phyloP scores from a whole-genome alignment of 23 tunicate species.

The Styela plicata region DNA sequence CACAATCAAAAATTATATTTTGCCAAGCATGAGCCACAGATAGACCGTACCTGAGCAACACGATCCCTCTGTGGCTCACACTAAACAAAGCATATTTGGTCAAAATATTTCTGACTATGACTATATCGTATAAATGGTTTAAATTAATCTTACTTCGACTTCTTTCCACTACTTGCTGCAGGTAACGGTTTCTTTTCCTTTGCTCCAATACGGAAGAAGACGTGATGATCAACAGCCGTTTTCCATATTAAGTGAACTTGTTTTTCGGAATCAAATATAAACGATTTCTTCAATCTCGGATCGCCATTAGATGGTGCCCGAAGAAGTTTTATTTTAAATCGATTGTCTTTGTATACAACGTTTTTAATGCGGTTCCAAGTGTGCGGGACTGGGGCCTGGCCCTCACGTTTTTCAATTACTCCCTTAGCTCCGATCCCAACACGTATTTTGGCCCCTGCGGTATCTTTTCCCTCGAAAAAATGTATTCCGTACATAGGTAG shows the following conservation, averaged over 20 bases:
- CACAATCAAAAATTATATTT: too few relatives aligned
- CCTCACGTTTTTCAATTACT: conserved; percentile 36
- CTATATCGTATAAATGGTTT: too few relatives aligned
- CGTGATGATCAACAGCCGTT: conserved; percentile 81
- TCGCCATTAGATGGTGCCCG: conserved; percentile 16
- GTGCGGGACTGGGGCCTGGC: conserved; percentile 27
- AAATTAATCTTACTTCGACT: conserved; percentile 22
- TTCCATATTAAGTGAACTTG: conserved; percentile 56
- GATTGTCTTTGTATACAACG: conserved; percentile 55
- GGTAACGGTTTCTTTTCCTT: conserved; percentile 41
- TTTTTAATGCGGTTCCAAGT: conserved; percentile 57
- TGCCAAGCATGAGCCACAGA: too few relatives aligned
- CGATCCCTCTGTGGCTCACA: too few relatives aligned
- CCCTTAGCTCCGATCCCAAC: conserved; percentile 60
- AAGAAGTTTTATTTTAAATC: conserved; percentile 55
- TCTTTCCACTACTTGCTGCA: conserved; percentile 11
- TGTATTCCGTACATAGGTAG: conserved; percentile 74
- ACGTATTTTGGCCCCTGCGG: conserved; percentile 21
- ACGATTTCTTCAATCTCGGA: conserved; percentile 37
- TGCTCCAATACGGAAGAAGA: conserved; percentile 57
- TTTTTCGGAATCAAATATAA: conserved; percentile 28
- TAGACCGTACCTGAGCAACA: too few relatives aligned
- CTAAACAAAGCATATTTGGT: too few relatives aligned
- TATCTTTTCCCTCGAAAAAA: conserved; percentile 43
- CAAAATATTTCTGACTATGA: too few relatives aligned